phyloP scores from a whole-genome alignment of 2,797 vertebrate species.

The Arctocebus calabarensis region DNA sequence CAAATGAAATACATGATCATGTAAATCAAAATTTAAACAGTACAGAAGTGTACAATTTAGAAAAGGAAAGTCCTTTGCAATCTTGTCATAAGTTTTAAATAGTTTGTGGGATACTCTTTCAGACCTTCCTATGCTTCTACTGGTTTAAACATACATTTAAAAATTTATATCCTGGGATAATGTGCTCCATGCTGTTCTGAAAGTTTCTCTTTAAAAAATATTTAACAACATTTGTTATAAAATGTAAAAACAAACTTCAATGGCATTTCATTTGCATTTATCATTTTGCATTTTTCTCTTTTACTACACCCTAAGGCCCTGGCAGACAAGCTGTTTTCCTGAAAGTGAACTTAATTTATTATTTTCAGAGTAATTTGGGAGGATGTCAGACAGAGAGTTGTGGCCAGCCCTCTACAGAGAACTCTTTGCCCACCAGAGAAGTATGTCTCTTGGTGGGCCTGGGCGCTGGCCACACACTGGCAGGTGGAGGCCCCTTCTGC shows the following conservation, averaged over 20 bases:
- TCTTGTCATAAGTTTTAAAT: background rate
- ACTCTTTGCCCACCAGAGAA: background rate
- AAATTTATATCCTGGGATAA: background rate
- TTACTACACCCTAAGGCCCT: background rate
- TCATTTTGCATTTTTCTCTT: constrained; percentile 7
- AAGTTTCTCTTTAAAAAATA: constrained; percentile 39
- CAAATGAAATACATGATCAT: background rate
- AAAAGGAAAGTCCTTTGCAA: background rate
- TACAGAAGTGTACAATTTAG: background rate
- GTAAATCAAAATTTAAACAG: background rate
- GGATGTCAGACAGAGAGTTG: background rate
- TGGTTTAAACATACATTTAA: background rate
- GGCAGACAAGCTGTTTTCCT: background rate
- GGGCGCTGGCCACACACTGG: background rate
- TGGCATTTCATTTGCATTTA: background rate
- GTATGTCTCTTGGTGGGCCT: background rate
- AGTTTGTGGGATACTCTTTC: background rate
- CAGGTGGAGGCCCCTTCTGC: too few species aligned
- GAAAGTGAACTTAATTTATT: background rate
- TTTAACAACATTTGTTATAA: constrained; percentile 5
- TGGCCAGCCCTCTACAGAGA: background rate
- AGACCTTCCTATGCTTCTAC: background rate
- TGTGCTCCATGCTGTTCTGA: background rate
- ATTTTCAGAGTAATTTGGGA: constrained; percentile 3
- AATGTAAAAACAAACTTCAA: constrained; percentile 39